Evolutionary conservation across 2,113 vertebrate genomes (phyloP).

Genomic region (Brachyistius frenatus): DNA sequence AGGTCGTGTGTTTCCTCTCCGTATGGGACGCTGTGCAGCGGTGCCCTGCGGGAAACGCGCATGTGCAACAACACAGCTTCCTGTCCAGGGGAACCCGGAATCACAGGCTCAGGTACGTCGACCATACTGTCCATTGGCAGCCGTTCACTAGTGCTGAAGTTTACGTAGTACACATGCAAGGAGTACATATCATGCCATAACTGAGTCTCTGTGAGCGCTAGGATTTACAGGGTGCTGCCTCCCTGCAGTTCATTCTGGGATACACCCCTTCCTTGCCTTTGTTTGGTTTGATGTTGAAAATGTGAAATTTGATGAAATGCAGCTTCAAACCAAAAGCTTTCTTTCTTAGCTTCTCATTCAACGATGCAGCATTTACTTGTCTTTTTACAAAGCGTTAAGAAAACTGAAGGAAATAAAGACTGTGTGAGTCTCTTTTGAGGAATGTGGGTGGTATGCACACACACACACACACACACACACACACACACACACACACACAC

Average conservation of each 20-base stretch:
- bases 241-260: no score
- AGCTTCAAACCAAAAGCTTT: constrained; percentile 2
- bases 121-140: neutral
- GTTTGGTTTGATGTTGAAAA: neutral
- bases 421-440: constrained; percentile 28
- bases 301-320: neutral
- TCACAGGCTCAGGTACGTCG: constrained; percentile 80
- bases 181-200: neutral
- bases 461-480: neutral
- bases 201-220: no score
- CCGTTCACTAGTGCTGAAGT: neutral
- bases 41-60: constrained; percentile 93
- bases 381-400: constrained; percentile 19
- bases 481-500: neutral
- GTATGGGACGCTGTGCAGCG: constrained; percentile 97
- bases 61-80: constrained; percentile 96
- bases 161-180: neutral
- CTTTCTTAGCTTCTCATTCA: constrained; percentile 2
- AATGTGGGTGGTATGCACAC: constrained; percentile 13
- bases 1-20: constrained; percentile 98
- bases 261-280: neutral
- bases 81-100: constrained; percentile 90
- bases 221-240: neutral
- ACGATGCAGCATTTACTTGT: neutral
- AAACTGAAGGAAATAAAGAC: constrained; percentile 36